Evolutionary conservation across 2,888 invertebrate genomes (phyloP), one percentile per base, ranked within the genome.

Genomic region (Gisinianus flammeolus): DNA sequence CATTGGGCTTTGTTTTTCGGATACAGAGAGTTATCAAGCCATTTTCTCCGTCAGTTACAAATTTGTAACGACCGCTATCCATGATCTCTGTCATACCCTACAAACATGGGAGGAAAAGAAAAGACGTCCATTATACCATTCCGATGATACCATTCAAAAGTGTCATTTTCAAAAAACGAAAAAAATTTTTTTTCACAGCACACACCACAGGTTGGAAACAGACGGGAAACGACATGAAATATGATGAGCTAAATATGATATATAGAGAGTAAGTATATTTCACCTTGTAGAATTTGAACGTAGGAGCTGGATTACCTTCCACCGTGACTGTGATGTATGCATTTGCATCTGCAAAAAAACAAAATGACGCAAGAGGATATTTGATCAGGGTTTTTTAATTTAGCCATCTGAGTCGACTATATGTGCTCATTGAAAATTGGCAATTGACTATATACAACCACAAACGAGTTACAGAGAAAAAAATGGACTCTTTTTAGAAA

Each of bases 11-110:
- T 84, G 96, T 92, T 90, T 98, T 98, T 85, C 95, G 92, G 90
- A 99, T 96, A 87, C 96, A 96, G 81, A 99, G 90, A 58, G 96
- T 96, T 85, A 98, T 94, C 79, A 93, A 92, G 86, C 95, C 96
- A 79, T 93, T 93, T 85, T 96, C 95, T 70, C 97, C 95, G 88
- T 98, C 98, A 56, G 98, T 97, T 85, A 95, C 90, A 87, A 95
- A 94, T 87, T 96, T 97, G 89, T 96, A 97, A 81, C 97, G 92
- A 84, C 98, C 98, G 84, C 97, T 96, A 88, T 96, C 96, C 86
- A 96, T 92, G 85, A 97, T 94, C 88, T 96, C 96, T 35, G 93
- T 92, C 85, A 95, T 93, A 84, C 95, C 96, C 89, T 89, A 81
- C 4, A 66, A 19, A 35, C n/a, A 35, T 35, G n/a, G n/a, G n/a